Evolutionary conservation across 1,140 invertebrate species (phyloP), one percentile per base, ranked within the genome.

Genomic region (Aphelenchoides besseyi): DNA sequence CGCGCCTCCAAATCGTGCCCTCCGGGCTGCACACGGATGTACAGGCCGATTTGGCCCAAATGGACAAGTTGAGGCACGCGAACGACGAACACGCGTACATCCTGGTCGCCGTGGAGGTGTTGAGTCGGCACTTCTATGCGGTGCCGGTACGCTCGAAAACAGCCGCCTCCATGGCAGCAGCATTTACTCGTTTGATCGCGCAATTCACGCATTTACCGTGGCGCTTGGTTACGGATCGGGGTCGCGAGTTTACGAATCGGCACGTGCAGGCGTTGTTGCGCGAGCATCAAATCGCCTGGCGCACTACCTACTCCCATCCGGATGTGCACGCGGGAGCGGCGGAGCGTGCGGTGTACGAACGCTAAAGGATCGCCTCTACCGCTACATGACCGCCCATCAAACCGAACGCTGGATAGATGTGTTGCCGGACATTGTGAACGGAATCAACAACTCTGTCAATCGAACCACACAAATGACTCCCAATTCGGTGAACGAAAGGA

Each of bases 271-370:
- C 18, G 1, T 80, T 59, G 55, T 76, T 80, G 35, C 26, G 59
- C 3, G 28, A 62, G 0, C 18, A 55, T 9, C 41, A 76, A 2
- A 48, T 76, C 3, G 28, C 35, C 3, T n/a, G 62, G 16, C 33
- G 26, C 53, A 48, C n/a, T 9, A 64, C 68, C 26, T 35, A 53
- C 32, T 64, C 75, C 2, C 29, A 74, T 26, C 76, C 76, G 2
- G n/a, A 5, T 8, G 18, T 81, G 5, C 77, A 76, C n/a, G 76
- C 77, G 3, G 69, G 70, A 5, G 41, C 80, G 8, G 74, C 66
- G 26, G 74, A 76, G 66, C 30, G 74, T 8, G 63, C 66, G 23
- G 77, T 57, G n/a, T n/a, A 16, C 2, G 74, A 28, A 79, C 79
- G 26, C 48, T 75, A 18, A 75, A 76, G 48, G 54, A 37, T 33